Base-by-base conservation (phyloP, 2,888 invertebrate genomes). In the Agelastica alni region DNA sequence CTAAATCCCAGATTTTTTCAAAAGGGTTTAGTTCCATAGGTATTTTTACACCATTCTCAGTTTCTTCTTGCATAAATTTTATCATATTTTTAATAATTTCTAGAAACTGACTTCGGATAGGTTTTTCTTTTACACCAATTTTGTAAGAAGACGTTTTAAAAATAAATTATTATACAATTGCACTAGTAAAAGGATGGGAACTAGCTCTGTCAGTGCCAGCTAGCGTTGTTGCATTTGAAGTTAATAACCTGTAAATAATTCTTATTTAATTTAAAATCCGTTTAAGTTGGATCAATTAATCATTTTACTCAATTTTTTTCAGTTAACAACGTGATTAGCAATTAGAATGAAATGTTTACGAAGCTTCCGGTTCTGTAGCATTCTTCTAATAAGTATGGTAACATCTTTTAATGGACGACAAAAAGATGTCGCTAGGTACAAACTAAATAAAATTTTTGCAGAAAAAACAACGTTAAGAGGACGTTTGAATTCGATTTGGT, bases 141-240 rank as follows among this genome's bases (percentile, higher is more conserved):
- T n/a, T n/a, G n/a, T n/a, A 91, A 76, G 91, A 91, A 61, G 93
- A 92, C 7, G 83, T 92, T 31, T 92, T 90, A 0, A 93, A 93
- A 72, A 93, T n/a, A 93, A 71, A 79, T 91, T 22, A 84, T 86
- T 0, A 85, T 87, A 59, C 88, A 2, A 80, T 90, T 72, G 91
- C 93, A 0, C 77, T 92, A 7, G 88, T 93, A 2, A 85, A 85
- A 68, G 92, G 93, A 4, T 93, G 93, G 93, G 83, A 91, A 70
- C 74, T 93, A 34, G 87, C 92, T 0, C 76, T 93, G 6, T 86
- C 89, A 58, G 84, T 89, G 2, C 94, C 94, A 0, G 75, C 92
- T 36, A 83, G 92, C 32, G 86, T 89, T 0, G 78, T 85, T 9
- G 83, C 88, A 5, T 88, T 90, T 0, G 87, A 86, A 2, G 69